Base-by-base conservation (phyloP, 1,140 invertebrate genomes). In the Spodoptera litura region DNA sequence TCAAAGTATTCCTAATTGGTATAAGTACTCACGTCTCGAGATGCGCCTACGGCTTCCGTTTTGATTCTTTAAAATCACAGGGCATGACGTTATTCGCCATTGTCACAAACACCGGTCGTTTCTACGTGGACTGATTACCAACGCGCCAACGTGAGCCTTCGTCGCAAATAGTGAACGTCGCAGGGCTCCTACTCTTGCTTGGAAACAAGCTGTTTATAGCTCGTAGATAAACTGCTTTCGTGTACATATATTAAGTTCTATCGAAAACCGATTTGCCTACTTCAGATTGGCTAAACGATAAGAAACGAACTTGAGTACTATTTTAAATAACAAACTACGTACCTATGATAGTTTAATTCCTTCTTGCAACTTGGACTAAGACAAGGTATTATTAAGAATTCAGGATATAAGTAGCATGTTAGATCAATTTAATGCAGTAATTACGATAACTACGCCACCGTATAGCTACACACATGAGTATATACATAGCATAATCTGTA, bases 31-130 rank as follows among this genome's bases (percentile, higher is more conserved):
- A 62, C 74, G 73, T 66, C 73, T 80, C 81, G 82, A 86, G 86
- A 85, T 83, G 80, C 81, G 71, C 66, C 61, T 82, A 82, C 83
- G 85, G 82, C 84, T 90, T 91, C 89, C 88, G 90, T 88, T 92
- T 90, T 80, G 84, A 87, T 89, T 88, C 87, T 87, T 91, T 85
- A 87, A 86, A 88, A 86, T 81, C 87, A 87, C 82, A 80, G 82
- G 58, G 83, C 87, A 86, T 90, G 88, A 88, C 88, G 87, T 83
- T 83, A 87, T 85, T 87, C 85, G 85, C 88, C 80, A 89, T 91
- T 90, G 89, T 90, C 83, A 82, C 79, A 75, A 74, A 70, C 83
- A 85, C 82, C 83, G 84, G 82, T 79, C 79, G 78, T 53, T 79
- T 79, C 81, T 84, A 89, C 89, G 86, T 91, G 87, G 83, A 87